These are phyloP conservation scores for Hippopotamyrus pictus DNA, from an alignment of 2,797 vertebrate genomes.

Conservation along the genomic window DNA sequence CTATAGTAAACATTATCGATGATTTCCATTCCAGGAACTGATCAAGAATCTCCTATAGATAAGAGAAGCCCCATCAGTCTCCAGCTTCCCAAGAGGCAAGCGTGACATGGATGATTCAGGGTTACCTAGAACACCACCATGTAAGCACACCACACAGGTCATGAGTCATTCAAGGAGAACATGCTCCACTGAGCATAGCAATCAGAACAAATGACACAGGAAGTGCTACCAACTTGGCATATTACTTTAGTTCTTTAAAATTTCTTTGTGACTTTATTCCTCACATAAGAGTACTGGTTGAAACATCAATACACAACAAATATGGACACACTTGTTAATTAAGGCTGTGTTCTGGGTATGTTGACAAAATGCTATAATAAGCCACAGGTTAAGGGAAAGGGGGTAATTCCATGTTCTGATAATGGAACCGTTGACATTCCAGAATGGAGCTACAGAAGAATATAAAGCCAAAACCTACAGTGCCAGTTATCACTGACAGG, in stretches of 20 bases:
- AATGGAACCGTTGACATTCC: background rate
- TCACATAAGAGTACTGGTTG: background rate
- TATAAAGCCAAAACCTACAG: background rate
- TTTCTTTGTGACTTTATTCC: background rate
- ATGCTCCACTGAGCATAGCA: background rate
- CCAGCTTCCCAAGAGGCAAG: background rate
- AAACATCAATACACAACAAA: background rate
- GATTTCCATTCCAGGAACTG: background rate
- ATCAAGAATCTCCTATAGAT: background rate
- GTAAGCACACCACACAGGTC: background rate
- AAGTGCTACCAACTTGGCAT: background rate
- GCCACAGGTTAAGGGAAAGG: background rate
- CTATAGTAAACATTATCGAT: background rate
- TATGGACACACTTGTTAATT: background rate
- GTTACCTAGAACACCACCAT: background rate
- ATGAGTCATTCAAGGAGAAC: background rate
- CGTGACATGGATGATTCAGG: background rate
- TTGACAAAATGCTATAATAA: background rate
- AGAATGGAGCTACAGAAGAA: background rate
- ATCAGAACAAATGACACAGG: background rate
- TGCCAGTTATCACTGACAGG: background rate
- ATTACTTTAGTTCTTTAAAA: background rate
- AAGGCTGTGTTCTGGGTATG: background rate
- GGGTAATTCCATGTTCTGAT: background rate
- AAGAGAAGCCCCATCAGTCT: background rate